Base-by-base conservation (phyloP, 2,888 invertebrate genomes). In the Lingula anatina region DNA sequence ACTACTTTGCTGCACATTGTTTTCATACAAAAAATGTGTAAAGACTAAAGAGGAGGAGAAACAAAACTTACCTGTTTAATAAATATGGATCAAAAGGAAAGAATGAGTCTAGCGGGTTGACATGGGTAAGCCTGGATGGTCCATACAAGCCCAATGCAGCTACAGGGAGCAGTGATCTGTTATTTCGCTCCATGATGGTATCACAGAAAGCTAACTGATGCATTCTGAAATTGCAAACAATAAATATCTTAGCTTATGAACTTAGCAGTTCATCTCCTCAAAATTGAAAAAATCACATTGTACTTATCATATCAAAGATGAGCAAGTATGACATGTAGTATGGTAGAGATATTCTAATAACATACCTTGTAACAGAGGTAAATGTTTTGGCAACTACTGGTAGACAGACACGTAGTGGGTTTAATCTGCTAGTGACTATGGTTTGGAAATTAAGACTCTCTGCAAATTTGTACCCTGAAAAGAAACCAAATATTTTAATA, bases 141-240 rank as follows among this genome's bases (percentile, higher is more conserved):
- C 68, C 76, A n/a, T n/a, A n/a, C n/a, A n/a, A n/a, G 5, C 81
- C 80, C 64, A 81, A 80, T 15, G 79, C 78, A 60, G 83, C 57
- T 9, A 64, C 56, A 3, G 71, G 67, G 2, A 77, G 53, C 27
- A 62, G 57, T 24, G 58, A 61, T n/a, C 80, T 64, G 31, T 69
- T 68, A 78, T 95, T 95, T 62, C 86, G 84, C 74, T 95, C 92
- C 36, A 95, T 85, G 42, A 94, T 84, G 0, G 90, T 84, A 73
- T 91, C 89, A 76, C 95, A 95, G 78, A 94, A 95, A 0, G 88
- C 91, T 46, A 96, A 81, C 70, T 95, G 94, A 73, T 92, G 89
- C 9, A 86, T 66, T 46, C 77, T 75, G 62, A 26, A 64, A 62
- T 39, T 38, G 35, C 37, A 52, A 24, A 51, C n/a, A n/a, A n/a